Conservation (phyloP, 2,113 vertebrate species). For the Scortum barcoo region DNA sequence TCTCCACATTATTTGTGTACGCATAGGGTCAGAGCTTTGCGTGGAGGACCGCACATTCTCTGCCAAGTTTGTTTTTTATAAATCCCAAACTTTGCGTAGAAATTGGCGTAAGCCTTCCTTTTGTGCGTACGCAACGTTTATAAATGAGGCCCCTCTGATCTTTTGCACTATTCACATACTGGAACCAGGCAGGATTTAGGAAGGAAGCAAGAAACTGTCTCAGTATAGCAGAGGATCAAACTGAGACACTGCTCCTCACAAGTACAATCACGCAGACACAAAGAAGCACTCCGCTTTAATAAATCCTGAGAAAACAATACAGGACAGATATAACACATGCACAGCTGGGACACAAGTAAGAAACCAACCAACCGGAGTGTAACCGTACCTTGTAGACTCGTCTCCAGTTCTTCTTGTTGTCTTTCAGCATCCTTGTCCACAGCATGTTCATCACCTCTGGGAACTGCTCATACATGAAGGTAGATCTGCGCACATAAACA, state of each 20-base stretch:
- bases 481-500: constrained; percentile 86
- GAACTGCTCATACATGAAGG: constrained; percentile 99
- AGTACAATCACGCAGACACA: not conserved
- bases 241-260: not conserved
- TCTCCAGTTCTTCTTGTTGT: constrained; percentile 99
- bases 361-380: not conserved
- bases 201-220: not conserved
- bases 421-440: constrained; percentile 98
- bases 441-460: constrained; percentile 99
- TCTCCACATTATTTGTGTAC: no score
- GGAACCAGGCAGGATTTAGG: not conserved
- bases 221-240: not conserved
- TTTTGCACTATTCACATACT: not conserved
- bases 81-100: no score
- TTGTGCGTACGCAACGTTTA: no score
- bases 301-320: not conserved
- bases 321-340: not conserved
- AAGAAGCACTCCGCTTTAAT: not conserved
- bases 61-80: no score
- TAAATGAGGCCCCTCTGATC: no score
- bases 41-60: no score
- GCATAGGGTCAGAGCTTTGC: no score
- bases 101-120: no score
- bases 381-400: constrained; percentile 97
- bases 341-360: not conserved